These are phyloP conservation scores for Drosophila mettleri DNA, from an alignment of 2,888 invertebrate species.

Conservation along the genomic window DNA sequence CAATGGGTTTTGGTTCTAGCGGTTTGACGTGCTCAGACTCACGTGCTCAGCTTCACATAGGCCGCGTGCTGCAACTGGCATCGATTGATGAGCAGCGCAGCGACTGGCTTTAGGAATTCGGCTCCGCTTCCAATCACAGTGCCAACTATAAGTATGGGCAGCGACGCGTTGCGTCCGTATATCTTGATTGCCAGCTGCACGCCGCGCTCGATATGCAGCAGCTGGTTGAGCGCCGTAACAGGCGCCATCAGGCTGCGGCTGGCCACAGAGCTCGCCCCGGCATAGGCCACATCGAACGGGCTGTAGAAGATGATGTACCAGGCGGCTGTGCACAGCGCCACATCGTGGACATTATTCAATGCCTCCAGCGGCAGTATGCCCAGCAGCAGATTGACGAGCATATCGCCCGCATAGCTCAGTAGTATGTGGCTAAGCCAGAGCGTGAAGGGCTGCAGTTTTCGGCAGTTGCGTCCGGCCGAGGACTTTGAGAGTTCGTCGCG, in stretches of 20 bases:
- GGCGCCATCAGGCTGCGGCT: conserved; percentile 55
- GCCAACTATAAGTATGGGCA: conserved; percentile 65
- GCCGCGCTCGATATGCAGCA: conserved; percentile 61
- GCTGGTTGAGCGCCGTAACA: conserved; percentile 55
- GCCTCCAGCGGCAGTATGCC: conserved; percentile 64
- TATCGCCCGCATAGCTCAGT: conserved; percentile 63
- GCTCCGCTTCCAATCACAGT: conserved; percentile 69
- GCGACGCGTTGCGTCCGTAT: conserved; percentile 49
- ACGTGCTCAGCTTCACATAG: conserved; percentile 65
- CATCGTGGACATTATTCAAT: conserved; percentile 52
- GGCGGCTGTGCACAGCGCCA: conserved; percentile 46
- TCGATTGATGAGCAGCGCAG: conserved; percentile 58
- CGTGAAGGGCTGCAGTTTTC: conserved; percentile 55
- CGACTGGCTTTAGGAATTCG: conserved; percentile 63
- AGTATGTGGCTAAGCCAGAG: conserved; percentile 62
- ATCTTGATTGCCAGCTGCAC: conserved; percentile 44
- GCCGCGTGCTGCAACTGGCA: conserved; percentile 57
- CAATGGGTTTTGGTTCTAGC: neutral
- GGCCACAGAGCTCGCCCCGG: conserved; percentile 26
- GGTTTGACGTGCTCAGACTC: conserved; percentile 25
- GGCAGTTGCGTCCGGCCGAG: conserved; percentile 4
- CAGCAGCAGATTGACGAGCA: conserved; percentile 59
- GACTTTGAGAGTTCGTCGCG: conserved; percentile 53
- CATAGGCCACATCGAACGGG: conserved; percentile 51
- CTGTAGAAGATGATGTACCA: conserved; percentile 69